phyloP scores from a whole-genome alignment of 2,113 vertebrate genomes.

The Pteropus alecto region DNA sequence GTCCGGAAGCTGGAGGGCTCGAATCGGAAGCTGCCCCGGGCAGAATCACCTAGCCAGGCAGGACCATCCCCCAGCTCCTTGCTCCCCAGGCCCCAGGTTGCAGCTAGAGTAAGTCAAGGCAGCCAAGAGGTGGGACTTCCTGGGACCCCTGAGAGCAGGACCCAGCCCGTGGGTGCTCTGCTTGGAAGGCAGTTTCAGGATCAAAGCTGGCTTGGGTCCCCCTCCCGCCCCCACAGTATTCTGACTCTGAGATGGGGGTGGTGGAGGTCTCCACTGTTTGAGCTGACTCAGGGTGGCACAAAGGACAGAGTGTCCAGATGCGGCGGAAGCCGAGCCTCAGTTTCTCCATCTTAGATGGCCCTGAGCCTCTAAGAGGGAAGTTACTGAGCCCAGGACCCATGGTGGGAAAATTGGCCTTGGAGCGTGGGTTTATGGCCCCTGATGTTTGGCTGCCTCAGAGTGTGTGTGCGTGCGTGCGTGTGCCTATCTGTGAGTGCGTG shows the following conservation, averaged over 20 bases:
- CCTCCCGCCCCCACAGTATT: not conserved
- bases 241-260: not conserved
- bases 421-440: not conserved
- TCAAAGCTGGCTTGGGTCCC: not conserved
- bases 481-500: no score
- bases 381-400: not conserved
- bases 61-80: not conserved
- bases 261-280: not conserved
- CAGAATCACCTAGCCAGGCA: not conserved
- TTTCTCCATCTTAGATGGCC: not conserved
- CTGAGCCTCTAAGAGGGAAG: not conserved
- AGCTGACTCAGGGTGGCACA: not conserved
- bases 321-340: not conserved
- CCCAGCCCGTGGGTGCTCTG: constrained; percentile 2
- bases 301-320: not conserved
- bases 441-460: not conserved
- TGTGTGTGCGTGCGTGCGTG: not conserved
- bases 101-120: not conserved
- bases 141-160: not conserved
- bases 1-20: not conserved
- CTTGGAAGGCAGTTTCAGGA: not conserved
- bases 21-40: not conserved
- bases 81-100: not conserved
- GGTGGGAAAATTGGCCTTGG: not conserved
- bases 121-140: constrained; percentile 18